Conservation (phyloP, 37 sponge, comb jelly and placozoan species). For the Halichondria panicea region DNA sequence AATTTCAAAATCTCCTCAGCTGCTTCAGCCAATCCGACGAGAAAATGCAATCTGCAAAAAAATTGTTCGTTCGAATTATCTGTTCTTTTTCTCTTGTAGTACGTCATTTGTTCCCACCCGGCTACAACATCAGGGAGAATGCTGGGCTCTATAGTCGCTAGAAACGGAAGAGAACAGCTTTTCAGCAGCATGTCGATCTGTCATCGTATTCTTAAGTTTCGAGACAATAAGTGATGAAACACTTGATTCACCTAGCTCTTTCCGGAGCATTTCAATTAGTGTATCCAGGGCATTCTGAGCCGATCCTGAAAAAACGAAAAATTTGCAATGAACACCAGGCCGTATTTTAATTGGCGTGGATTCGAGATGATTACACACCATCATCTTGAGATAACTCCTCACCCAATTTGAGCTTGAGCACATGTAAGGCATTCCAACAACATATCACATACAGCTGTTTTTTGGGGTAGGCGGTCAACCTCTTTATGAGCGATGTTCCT, state of each 20-base stretch:
- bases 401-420: background rate
- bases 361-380: background rate
- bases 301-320: constrained; percentile 50
- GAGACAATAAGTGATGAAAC: constrained; percentile 23
- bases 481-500: background rate
- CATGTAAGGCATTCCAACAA: background rate
- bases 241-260: background rate
- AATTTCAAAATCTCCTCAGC: constrained; percentile 27
- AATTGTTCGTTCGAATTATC: constrained; percentile 26
- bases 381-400: background rate
- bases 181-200: constrained; percentile 53
- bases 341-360: too few species aligned
- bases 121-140: constrained; percentile 33
- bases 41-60: constrained; percentile 58
- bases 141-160: background rate
- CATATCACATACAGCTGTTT: background rate
- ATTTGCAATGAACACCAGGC: too few species aligned
- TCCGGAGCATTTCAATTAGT: constrained; percentile 19
- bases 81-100: background rate
- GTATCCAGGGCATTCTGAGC: constrained; percentile 32
- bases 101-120: constrained; percentile 4
- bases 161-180: constrained; percentile 20
- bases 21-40: constrained; percentile 52
- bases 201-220: constrained; percentile 57
- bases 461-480: background rate